Base-by-base conservation (phyloP, 2,113 vertebrate species). In the Lepus timidus region DNA sequence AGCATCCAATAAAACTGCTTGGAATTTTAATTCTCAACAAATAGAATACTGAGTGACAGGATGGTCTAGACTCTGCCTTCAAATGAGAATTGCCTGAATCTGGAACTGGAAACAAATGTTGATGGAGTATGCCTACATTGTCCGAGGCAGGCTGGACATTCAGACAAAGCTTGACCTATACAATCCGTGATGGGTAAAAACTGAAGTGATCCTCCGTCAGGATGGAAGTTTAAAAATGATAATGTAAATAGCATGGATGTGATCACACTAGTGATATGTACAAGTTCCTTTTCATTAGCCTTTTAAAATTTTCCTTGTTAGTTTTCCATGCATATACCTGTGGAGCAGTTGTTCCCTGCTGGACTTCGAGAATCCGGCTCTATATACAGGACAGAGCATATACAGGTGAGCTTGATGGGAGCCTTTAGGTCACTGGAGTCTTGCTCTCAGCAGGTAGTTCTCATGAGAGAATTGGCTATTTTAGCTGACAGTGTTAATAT, bases 1-100 rank as follows among this genome's bases (percentile, higher is more conserved):
- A 81, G 3, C 20, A 44, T 91, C 70, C 16, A 62, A 16, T 82
- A 36, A 33, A 39, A 14, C 55, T 36, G 4, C 82, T 71, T 61
- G 78, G n/a, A 89, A 91, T 91, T 81, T 82, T 83, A 62, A 87
- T 68, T 64, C 20, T 44, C 70, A 33, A 52, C 31, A 73, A 49
- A 68, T 31, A 90, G 65, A 61, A 55, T n/a, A 29, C 19, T 52
- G 68, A 70, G 16, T 67, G 33, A 25, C n/a, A 78, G 68, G 25
- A 49, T 91, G 73, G 51, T 33, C 22, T 29, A 0, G 52, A 51
- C 13, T 29, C 52, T 62, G 7, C 5, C 22, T 67, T 79, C 13
- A 79, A 0, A 12, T 44, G 58, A n/a, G 62, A 44, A 36, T 19
- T 73, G 22, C 1, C 1, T 31, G 71, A 44, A 52, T 62, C 64